Base-by-base conservation (phyloP, 2,888 invertebrate species). In the Agonopterix arenella region DNA sequence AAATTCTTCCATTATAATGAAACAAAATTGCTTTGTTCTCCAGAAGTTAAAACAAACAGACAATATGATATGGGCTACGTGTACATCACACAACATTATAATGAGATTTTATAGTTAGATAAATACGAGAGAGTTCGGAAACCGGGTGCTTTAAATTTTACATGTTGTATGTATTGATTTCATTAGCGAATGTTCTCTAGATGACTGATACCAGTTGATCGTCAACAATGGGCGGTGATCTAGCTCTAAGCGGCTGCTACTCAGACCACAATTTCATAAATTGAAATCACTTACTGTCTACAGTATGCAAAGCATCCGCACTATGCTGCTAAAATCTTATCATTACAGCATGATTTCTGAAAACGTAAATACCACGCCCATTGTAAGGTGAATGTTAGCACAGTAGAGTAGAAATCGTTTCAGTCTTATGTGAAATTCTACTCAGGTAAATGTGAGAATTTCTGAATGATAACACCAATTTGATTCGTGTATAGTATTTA, bases 101-200 rank as follows among this genome's bases (percentile, higher is more conserved):
- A 72, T 75, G 74, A 82, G 74, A 79, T 78, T 84, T 80, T 83
- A 83, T 84, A 85, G 73, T 80, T 80, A 86, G 74, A 79, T 81
- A 80, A 85, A 80, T 78, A 83, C 76, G 86, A 86, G 88, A 88
- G 86, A 88, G 85, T 86, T 81, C 73, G 83, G 76, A 84, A 86
- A 85, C 86, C 85, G 84, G 88, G 88, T 89, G 88, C 88, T 89
- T 85, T 86, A 88, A 85, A 88, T 80, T 88, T 80, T 84, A 88
- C 85, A 80, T 80, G 80, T 84, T 86, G 75, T 83, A 84, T 70
- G 75, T 78, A 78, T 78, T 84, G 69, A 74, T 81, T 86, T 83
- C 72, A 73, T 84, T 85, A 85, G 83, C 80, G 61, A 74, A 76
- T 77, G 74, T 78, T 80, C 76, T 76, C 68, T 82, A 40, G 40